phyloP scores from a whole-genome alignment of 2,888 invertebrate species.

The Thereva nobilitata region DNA sequence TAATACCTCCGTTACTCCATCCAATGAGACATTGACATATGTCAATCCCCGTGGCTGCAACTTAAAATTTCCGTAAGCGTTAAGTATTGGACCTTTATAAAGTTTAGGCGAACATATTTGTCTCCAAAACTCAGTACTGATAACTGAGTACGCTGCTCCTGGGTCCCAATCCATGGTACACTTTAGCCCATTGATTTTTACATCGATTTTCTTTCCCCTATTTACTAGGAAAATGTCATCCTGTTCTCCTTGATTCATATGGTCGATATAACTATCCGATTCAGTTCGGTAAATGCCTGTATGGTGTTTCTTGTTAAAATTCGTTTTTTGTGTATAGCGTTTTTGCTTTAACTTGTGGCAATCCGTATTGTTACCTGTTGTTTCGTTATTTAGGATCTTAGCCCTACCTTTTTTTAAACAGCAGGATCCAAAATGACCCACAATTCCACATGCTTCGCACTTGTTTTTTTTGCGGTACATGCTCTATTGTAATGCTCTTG shows the following conservation, averaged over 20 bases:
- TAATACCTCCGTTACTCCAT: too few relatives aligned
- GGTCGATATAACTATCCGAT: too few relatives aligned
- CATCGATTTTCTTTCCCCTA: constrained; percentile 13
- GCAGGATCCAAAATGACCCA: constrained; percentile 13
- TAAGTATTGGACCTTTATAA: constrained; percentile 10
- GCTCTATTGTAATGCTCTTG: neutral
- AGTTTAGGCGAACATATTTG: neutral
- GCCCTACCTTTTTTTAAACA: neutral
- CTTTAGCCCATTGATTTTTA: constrained; percentile 10
- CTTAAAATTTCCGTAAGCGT: neutral
- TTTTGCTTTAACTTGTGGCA: too few relatives aligned
- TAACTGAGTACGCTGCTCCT: constrained; percentile 15
- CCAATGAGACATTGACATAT: too few relatives aligned
- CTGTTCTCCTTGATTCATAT: too few relatives aligned
- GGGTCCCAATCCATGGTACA: constrained; percentile 20
- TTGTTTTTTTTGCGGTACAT: constrained; percentile 4
- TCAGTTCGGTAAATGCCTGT: too few relatives aligned
- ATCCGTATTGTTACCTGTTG: too few relatives aligned
- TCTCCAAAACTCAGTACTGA: constrained; percentile 3
- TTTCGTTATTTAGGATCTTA: neutral
- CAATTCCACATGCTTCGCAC: constrained; percentile 6
- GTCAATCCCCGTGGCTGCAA: neutral
- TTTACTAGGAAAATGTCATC: neutral
- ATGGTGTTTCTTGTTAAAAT: too few relatives aligned
- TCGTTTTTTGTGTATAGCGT: too few relatives aligned